Evolutionary conservation across 2,797 vertebrate species (phyloP).

Genomic region (Echiichthys vipera): DNA sequence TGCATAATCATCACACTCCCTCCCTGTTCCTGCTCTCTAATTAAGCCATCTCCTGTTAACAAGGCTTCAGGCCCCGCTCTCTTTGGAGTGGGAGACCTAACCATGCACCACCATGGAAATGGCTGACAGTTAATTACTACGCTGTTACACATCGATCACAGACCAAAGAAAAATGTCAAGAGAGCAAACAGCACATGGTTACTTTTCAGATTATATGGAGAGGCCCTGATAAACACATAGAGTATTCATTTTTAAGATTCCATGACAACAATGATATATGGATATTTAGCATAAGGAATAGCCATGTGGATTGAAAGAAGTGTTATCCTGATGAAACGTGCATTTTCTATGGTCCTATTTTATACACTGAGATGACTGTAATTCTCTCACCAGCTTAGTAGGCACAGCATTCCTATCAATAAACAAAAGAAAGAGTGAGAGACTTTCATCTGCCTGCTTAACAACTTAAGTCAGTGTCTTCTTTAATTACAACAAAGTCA

Average conservation of each 20-base stretch:
- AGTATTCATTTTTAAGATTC: conserved; percentile 43
- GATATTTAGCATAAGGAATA: conserved; percentile 6
- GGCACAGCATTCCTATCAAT: conserved; percentile 41
- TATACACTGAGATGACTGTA: conserved; percentile 53
- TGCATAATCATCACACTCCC: conserved; percentile 54
- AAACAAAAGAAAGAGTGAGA: conserved; percentile 54
- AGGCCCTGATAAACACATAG: conserved; percentile 45
- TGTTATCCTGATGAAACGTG: conserved; percentile 54
- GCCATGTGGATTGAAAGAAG: conserved; percentile 31
- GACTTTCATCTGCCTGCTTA: conserved; percentile 75
- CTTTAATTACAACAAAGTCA: conserved; percentile 81
- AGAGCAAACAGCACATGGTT: conserved; percentile 49
- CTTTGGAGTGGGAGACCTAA: conserved; percentile 55
- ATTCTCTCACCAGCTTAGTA: conserved; percentile 68
- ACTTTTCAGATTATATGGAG: conserved; percentile 45
- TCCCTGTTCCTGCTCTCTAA: conserved; percentile 53
- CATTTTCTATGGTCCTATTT: conserved; percentile 56
- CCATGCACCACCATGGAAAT: conserved; percentile 57
- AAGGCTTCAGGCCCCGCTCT: conserved; percentile 55
- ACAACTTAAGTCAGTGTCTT: conserved; percentile 78
- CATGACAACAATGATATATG: conserved; percentile 2
- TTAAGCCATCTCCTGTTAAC: conserved; percentile 70
- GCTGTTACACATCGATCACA: conserved; percentile 53
- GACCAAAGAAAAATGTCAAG: conserved; percentile 66
- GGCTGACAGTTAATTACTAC: conserved; percentile 72